Evolutionary conservation across 2,888 invertebrate genomes (phyloP), one percentile per base, ranked within the genome.

Genomic region (Drosophila sordidapex): DNA sequence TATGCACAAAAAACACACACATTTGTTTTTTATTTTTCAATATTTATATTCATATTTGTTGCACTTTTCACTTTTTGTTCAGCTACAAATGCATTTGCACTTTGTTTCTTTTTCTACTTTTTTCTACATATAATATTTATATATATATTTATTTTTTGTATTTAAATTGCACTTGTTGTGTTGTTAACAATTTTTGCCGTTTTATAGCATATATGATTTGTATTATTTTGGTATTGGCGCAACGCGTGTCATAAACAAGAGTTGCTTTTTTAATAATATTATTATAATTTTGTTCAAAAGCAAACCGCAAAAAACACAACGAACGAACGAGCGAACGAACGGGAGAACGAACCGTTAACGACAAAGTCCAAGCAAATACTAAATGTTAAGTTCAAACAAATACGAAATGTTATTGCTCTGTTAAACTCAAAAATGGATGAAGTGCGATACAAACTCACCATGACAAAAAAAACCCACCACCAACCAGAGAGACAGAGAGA

Each of bases 361-460:
- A 90, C 92, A 90, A 91, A 88, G 92, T 91, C 87, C 91, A 92
- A 93, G 92, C 92, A 92, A 92, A 92, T 91, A 78, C 77, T 78
- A 74, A 78, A 71, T 71, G 72, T 71, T 71, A 71, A 87, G 89
- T 90, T 82, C 91, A 92, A 92, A 91, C 91, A 92, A 91, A 92
- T 90, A 65, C 65, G 64, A 72, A 78, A 78, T 78, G 78, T 80
- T 76, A 76, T 77, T 80, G 83, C 79, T 74, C 76, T 76, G 82
- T 83, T 81, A 78, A 72, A 62, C 43, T 62, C 49, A 43, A 60
- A 76, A 58, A 25, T 46, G 67, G 49, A 76, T 70, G 66, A 76
- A 76, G 58, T 78, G 63, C 48, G 56, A 27, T 53, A 18, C 53
- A 71, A 86, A 86, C 58, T 77, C 89, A 82, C 85, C 81, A 74